Evolutionary conservation across 2,888 invertebrate genomes (phyloP), one percentile per base, ranked within the genome.

Genomic region (Tubulanus polymorphus): DNA sequence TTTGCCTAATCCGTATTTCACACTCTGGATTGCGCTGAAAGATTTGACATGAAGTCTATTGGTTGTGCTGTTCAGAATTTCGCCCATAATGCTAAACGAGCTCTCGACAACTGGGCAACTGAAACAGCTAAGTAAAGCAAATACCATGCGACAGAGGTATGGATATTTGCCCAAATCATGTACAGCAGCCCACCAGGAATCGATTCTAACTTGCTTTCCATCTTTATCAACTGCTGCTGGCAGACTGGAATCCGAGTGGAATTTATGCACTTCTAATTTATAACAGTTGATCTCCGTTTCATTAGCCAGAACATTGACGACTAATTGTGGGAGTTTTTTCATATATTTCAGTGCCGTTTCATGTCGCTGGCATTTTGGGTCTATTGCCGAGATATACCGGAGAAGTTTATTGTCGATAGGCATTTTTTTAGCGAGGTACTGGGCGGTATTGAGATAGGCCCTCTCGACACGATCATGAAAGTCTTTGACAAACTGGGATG

Each of bases 41-140:
- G 64, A 61, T 25, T 54, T 35, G 8, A 54, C 54, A 37, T 41
- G 18, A 18, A 41, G 18, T 41, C 15, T 41, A 5, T 23, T 3
- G 6, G 5, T 8, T 8, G 6, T 5, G 6, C 23, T 23, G 23
- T 41, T 23, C 18, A 15, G 18, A 20, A 41, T 15, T 37, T 67
- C 61, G 35, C 51, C 56, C 63, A 67, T 64, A 8, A 51, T 30
- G 58, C 52, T 67, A 46, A 67, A 67, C 2, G 52, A 48, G 1
- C 47, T 45, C 47, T 67, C 65, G 12, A 66, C 57, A 29, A 49
- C 45, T 1, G 64, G 61, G 8, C 63, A 63, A 61, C 63, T 63
- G 29, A 67, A 66, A 37, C 57, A 20, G 15, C 41, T 41, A 15
- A 41, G 41, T 53, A 20, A 54, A 3, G 61, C 51, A 6, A 41